A percentile compares a stretch with the other conserved stretches of the same genome.
Conservation (phyloP, 2,797 vertebrate genomes). For the Mallotus villosus region DNA sequence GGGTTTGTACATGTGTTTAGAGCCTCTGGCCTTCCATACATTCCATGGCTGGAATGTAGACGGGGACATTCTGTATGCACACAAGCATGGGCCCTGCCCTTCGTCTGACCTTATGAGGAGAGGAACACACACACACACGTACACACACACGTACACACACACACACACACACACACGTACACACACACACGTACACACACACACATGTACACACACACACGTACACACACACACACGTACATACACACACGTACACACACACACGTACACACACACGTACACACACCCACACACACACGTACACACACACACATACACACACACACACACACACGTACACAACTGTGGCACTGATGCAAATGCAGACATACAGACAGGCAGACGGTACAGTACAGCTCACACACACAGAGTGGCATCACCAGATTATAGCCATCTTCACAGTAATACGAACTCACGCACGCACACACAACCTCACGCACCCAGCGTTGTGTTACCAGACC, state of each 20-base stretch:
- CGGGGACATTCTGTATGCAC: too few relatives aligned
- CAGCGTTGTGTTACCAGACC: too few relatives aligned
- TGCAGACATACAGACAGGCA: slow-evolving; percentile 17
- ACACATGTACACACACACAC: background rate
- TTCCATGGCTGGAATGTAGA: too few relatives aligned
- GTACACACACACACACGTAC: background rate
- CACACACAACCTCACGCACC: too few relatives aligned
- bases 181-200: background rate
- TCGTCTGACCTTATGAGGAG: background rate
- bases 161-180: background rate
- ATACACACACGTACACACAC: background rate
- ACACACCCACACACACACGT: background rate
- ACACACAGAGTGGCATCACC: slow-evolving; percentile 35
- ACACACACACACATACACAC: background rate
- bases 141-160: background rate
- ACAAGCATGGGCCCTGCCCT: too few relatives aligned
- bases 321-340: background rate
- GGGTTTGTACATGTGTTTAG: too few relatives aligned
- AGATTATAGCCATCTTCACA: slow-evolving; percentile 28
- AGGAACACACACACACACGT: background rate
- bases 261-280: background rate
- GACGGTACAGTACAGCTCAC: too few relatives aligned
- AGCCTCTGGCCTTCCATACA: too few relatives aligned
- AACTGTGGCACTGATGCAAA: background rate
- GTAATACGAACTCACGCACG: background rate